Evolutionary conservation across 2,888 invertebrate species (phyloP), one percentile per base, ranked within the genome.

Genomic region (Chalcosyrphus nemorum): DNA sequence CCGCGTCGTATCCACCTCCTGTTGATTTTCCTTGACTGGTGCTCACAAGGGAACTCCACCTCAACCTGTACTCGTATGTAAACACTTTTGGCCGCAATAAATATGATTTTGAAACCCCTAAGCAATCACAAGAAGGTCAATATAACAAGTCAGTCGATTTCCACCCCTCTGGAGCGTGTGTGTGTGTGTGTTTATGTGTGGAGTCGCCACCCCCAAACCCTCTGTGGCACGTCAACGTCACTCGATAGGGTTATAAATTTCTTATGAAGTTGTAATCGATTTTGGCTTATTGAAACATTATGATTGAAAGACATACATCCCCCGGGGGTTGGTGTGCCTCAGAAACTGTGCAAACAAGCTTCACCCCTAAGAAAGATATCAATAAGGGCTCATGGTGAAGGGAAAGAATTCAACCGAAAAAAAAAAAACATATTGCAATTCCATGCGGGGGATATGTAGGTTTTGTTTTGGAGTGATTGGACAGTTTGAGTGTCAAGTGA

Each of bases 221-320:
- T 43, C 52, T 2, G 11, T 27, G 43, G 76, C 47, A 71, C 74
- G 63, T 78, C 78, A 84, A 50, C 68, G 56, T 86, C 76, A 66
- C 50, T 68, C 72, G 68, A 74, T 77, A 50, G 80, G 70, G 72
- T 78, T 78, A 78, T 86, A 82, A 86, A 86, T 86, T 78, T 78
- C 81, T 78, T 78, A 86, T 85, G 81, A 81, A 77, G 81, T 59
- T 56, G 86, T 85, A 85, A 86, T 86, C 85, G 86, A 86, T 86
- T 85, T 86, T 81, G 85, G 82, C 81, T 86, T 86, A 86, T 86
- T 86, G 81, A 86, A 85, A 85, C 81, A 76, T 85, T 85, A 81
- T 85, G 81, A 85, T 81, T 85, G 85, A 75, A 66, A 71, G 76
- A 61, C 71, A 66, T 57, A 76, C 54, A 71, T 71, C 76, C 57